Conservation (phyloP, 2,888 invertebrate genomes). For the Drosophila falleni region DNA sequence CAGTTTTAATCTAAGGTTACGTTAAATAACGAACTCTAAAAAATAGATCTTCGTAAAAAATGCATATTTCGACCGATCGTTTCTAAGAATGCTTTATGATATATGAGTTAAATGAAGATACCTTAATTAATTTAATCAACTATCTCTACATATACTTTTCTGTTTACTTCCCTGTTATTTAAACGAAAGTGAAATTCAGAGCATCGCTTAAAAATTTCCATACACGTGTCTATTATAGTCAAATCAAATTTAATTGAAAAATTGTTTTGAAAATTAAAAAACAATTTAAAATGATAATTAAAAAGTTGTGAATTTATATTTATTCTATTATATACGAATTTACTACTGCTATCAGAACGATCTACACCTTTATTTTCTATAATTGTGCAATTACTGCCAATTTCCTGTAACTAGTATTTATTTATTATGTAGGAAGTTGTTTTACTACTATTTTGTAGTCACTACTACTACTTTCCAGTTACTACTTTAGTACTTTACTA, state of each 20-base stretch:
- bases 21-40: no score
- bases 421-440: background rate
- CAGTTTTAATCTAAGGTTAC: no score
- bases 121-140: no score
- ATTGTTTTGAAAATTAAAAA: background rate
- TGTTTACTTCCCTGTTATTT: background rate
- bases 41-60: no score
- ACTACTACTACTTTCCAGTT: background rate
- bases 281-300: background rate
- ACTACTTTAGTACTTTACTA: background rate
- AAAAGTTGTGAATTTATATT: background rate
- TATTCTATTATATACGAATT: background rate
- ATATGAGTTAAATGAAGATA: no score
- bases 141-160: background rate
- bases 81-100: no score
- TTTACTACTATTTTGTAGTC: no score
- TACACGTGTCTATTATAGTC: conserved; percentile 5
- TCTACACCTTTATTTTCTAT: background rate
- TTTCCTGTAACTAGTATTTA: background rate
- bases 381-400: background rate
- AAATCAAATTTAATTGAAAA: conserved; percentile 4
- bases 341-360: background rate
- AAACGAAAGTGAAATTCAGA: background rate
- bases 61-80: no score
- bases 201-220: no score